Percentiles rank a stretch among this genome's conserved stretches.
Conservation (phyloP, 2,797 vertebrate species). For the Crypturellus tataupa region DNA sequence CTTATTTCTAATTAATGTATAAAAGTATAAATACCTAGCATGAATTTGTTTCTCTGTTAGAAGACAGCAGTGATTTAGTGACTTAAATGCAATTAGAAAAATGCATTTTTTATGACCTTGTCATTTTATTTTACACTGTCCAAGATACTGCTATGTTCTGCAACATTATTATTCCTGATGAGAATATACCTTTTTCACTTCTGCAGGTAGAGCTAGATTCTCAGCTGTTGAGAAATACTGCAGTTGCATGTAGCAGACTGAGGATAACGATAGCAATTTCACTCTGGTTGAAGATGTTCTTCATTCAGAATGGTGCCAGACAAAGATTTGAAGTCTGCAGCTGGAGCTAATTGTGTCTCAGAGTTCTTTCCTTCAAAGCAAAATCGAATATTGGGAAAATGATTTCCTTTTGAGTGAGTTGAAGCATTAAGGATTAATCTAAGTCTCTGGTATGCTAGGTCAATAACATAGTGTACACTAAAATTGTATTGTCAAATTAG, state of each 20-base stretch:
- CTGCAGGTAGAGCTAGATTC: background rate
- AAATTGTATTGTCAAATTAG: conserved; percentile 15
- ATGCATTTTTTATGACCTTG: conserved; percentile 16
- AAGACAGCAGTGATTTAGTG: conserved; percentile 40
- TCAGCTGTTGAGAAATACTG: conserved; percentile 6
- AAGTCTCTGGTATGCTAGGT: background rate
- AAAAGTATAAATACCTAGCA: background rate
- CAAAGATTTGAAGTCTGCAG: conserved; percentile 4
- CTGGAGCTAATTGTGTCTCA: conserved; percentile 36
- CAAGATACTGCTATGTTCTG: background rate
- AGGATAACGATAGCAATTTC: background rate
- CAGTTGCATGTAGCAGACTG: background rate
- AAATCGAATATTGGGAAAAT: conserved; percentile 39
- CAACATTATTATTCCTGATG: conserved; percentile 6
- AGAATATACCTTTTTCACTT: conserved; percentile 32
- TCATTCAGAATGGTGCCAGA: background rate
- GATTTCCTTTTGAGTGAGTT: conserved; percentile 13
- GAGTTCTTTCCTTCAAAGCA: conserved; percentile 36
- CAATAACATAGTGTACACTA: conserved; percentile 21
- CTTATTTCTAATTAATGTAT: conserved; percentile 28
- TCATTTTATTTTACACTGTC: conserved; percentile 22
- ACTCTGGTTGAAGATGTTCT: conserved; percentile 35
- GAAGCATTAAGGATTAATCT: conserved; percentile 12
- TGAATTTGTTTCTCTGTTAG: conserved; percentile 20
- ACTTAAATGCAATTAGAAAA: conserved; percentile 49